Evolutionary conservation across 2,888 invertebrate genomes (phyloP).

Genomic region (Chymomyza caudatula): DNA sequence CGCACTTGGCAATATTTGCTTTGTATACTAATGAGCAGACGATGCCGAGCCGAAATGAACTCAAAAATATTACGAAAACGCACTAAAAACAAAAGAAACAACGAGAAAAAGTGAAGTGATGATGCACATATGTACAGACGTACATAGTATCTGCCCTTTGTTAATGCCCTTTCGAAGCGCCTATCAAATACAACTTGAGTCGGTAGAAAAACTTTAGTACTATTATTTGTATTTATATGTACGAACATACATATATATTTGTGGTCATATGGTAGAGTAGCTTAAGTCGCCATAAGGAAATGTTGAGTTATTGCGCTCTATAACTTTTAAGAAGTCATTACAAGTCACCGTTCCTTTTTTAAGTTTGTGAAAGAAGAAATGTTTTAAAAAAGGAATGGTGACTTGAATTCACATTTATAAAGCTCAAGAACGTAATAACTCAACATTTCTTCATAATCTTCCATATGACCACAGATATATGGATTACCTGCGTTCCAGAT

Average conservation of each 20-base stretch:
- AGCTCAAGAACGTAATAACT: no score
- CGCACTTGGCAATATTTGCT: slow-evolving; percentile 13
- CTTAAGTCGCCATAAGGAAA: no score
- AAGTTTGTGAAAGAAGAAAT: no score
- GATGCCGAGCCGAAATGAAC: slow-evolving; percentile 43
- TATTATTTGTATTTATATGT: slow-evolving; percentile 2
- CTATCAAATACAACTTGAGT: not conserved
- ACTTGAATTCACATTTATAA: no score
- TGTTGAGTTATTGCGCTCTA: no score
- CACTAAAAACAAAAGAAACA: slow-evolving; percentile 48
- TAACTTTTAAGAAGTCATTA: not conserved
- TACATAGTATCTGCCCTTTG: not conserved
- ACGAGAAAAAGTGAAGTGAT: not conserved
- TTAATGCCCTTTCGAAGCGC: not conserved
- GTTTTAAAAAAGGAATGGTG: no score
- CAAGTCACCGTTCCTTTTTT: no score
- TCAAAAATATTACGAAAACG: slow-evolving; percentile 44
- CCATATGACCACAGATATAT: no score
- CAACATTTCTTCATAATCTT: no score
- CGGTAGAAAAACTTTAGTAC: not conserved
- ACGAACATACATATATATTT: not conserved
- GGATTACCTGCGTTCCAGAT: no score
- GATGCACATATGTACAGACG: not conserved
- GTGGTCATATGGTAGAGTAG: no score
- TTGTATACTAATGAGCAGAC: slow-evolving; percentile 68